Evolutionary conservation across 2,888 invertebrate species (phyloP).

Genomic region (Dendrolimus houi): DNA sequence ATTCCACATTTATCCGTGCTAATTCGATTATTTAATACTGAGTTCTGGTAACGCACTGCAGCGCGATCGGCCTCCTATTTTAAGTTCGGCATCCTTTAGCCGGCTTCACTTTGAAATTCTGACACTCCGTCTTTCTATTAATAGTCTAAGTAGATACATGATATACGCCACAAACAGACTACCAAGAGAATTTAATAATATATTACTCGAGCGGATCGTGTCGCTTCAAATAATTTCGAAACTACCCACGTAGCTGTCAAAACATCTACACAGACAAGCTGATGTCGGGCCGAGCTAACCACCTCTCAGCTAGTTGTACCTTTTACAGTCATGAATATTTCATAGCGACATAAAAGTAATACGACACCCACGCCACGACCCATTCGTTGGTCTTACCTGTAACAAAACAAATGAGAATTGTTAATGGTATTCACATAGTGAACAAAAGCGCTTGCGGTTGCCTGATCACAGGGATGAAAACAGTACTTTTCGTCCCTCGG

Average conservation of each 20-base stretch:
- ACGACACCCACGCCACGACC: conserved; percentile 10
- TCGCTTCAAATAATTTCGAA: neutral
- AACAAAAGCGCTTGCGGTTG: no score
- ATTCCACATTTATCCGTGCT: no score
- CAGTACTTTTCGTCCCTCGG: no score
- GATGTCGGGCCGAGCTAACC: conserved; percentile 2
- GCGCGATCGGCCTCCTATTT: no score
- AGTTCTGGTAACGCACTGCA: no score
- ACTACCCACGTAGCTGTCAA: neutral
- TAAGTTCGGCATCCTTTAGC: no score
- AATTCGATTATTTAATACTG: no score
- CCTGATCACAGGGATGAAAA: no score
- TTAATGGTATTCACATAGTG: no score
- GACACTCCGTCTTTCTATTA: no score
- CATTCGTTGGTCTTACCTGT: conserved; percentile 19
- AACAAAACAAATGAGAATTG: conserved; percentile 15
- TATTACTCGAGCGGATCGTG: neutral
- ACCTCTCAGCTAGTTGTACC: neutral
- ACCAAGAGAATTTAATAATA: neutral
- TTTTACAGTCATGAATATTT: conserved; percentile 14
- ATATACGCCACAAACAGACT: neutral
- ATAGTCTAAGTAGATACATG: neutral
- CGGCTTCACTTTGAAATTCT: no score
- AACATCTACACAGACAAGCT: neutral
- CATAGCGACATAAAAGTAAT: conserved; percentile 13